These are phyloP conservation scores for Tiphia femorata DNA, from an alignment of 2,888 invertebrate genomes.

Conservation along the genomic window DNA sequence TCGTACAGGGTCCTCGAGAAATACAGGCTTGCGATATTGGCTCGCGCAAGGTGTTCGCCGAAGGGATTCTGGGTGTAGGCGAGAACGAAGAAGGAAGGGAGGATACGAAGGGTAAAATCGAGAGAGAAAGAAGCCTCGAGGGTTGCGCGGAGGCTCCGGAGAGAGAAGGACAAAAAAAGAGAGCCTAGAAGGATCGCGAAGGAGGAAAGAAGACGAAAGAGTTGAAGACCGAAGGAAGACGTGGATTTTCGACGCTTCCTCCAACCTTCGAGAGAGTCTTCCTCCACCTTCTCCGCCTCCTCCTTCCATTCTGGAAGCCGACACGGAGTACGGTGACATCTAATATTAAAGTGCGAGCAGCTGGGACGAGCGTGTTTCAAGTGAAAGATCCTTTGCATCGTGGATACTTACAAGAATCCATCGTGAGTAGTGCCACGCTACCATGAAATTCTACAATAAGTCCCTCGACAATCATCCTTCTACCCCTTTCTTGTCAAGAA, in stretches of 20 bases:
- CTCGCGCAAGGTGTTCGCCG: no score
- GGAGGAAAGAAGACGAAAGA: neutral
- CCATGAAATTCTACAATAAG: no score
- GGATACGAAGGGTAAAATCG: neutral
- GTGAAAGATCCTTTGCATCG: conserved; percentile 6
- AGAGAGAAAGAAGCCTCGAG: neutral
- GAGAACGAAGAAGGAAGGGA: neutral
- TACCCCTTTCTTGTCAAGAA: no score
- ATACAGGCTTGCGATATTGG: no score
- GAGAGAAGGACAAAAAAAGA: neutral
- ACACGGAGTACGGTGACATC: conserved; percentile 8
- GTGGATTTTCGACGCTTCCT: neutral
- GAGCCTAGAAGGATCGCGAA: neutral
- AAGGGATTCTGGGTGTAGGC: neutral
- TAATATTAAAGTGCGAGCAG: conserved; percentile 21
- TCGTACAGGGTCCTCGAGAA: no score
- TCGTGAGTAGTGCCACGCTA: no score
- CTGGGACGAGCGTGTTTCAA: conserved; percentile 13
- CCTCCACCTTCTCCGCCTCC: neutral
- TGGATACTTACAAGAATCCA: no score
- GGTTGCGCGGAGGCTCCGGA: no score
- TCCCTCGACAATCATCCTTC: no score
- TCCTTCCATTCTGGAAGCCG: neutral
- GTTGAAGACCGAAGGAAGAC: neutral
- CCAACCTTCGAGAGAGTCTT: neutral